A percentile compares a stretch with the other conserved stretches of the same genome.
Evolutionary conservation across 92 coral and sea anemone genomes (phyloP).

Genomic region (Epizoanthus illoricatus): DNA sequence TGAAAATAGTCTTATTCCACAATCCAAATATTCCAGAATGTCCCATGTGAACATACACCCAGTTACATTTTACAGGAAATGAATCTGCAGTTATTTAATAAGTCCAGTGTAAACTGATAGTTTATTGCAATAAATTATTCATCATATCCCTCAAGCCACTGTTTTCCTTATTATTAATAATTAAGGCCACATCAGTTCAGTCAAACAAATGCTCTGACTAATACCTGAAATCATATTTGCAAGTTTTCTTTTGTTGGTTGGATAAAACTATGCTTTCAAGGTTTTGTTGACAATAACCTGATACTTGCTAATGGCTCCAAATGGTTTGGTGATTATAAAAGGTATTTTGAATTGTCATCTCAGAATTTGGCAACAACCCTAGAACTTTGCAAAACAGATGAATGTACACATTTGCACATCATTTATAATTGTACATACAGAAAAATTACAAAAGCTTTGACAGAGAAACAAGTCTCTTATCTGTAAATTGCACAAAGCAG

Average conservation of each 20-base stretch:
- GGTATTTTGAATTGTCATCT: not conserved
- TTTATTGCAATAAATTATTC: not conserved
- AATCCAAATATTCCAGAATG: too few relatives aligned
- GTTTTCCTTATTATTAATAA: conserved; percentile 19
- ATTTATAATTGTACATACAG: not conserved
- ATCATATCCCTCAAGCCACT: not conserved
- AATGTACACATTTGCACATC: not conserved
- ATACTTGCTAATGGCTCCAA: not conserved
- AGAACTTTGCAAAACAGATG: not conserved
- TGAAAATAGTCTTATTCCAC: too few relatives aligned
- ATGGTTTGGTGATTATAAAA: not conserved
- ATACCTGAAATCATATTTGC: not conserved
- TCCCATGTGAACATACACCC: too few relatives aligned
- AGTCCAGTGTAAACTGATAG: not conserved
- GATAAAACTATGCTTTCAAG: not conserved
- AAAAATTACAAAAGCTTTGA: not conserved
- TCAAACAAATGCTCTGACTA: not conserved
- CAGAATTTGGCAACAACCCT: not conserved
- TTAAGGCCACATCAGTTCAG: not conserved
- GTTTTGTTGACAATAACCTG: not conserved
- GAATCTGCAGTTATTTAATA: too few relatives aligned
- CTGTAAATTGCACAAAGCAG: too few relatives aligned
- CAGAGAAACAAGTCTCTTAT: not conserved
- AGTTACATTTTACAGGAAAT: too few relatives aligned
- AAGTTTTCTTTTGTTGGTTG: not conserved